A percentile compares a stretch with the other conserved stretches of the same genome.
Evolutionary conservation across 2,797 vertebrate species (phyloP).

Genomic region (Tadarida brasiliensis): DNA sequence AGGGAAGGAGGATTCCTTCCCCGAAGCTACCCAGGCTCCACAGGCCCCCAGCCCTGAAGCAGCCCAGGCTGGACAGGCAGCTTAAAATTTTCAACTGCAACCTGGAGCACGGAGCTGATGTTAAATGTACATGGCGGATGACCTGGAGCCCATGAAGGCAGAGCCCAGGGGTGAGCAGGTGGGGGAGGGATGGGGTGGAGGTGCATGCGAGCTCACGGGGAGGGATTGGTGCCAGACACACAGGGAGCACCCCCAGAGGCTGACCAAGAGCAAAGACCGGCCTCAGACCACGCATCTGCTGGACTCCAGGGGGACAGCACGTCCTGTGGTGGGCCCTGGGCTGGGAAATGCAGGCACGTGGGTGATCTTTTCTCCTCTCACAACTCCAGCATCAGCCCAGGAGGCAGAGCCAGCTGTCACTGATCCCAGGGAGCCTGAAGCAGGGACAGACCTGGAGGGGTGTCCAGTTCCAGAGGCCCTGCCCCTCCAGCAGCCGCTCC

Average conservation of each 20-base stretch:
- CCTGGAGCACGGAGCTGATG: rapidly evolving
- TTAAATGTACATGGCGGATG: neutral
- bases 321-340: no score
- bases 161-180: neutral
- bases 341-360: no score
- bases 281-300: no score
- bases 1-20: rapidly evolving
- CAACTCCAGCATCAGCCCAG: neutral
- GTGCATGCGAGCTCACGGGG: neutral
- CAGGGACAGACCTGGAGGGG: neutral
- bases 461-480: neutral
- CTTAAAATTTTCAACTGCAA: neutral
- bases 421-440: neutral
- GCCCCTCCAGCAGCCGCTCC: neutral
- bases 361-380: neutral
- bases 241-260: no score
- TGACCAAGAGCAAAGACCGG: no score
- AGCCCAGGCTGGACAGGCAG: neutral
- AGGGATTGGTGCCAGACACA: neutral
- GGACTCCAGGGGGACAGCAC: no score
- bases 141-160: neutral
- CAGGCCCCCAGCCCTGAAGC: neutral
- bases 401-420: neutral
- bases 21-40: neutral
- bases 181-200: neutral